phyloP scores from a whole-genome alignment of 2,888 invertebrate species.

The Watsonalla binaria region DNA sequence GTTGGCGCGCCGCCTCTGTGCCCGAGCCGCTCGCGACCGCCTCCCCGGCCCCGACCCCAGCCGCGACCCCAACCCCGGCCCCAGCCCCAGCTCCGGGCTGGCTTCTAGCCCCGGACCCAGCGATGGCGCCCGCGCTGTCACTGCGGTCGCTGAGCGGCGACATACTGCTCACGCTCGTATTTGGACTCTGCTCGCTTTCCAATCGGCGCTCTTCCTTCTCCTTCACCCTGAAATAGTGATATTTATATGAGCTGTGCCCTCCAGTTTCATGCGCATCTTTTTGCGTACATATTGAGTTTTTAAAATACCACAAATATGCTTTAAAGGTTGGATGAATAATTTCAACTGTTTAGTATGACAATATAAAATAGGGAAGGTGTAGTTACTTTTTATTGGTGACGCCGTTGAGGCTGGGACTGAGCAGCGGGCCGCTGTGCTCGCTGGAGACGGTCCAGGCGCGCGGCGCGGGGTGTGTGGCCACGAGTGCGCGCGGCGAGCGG shows the following conservation, averaged over 20 bases:
- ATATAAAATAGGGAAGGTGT: constrained; percentile 6
- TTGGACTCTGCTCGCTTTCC: constrained; percentile 57
- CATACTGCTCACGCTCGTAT: constrained; percentile 70
- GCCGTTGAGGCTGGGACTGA: constrained; percentile 73
- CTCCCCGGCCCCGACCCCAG: constrained; percentile 14
- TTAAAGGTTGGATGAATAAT: no score
- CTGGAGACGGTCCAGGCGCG: constrained; percentile 69
- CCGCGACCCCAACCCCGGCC: constrained; percentile 35
- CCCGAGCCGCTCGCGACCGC: constrained; percentile 18
- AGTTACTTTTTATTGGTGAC: constrained; percentile 64
- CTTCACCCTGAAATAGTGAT: constrained; percentile 40
- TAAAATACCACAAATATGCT: no score
- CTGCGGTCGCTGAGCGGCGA: constrained; percentile 66
- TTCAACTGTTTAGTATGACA: not conserved
- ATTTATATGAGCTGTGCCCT: not conserved
- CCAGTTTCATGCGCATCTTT: no score
- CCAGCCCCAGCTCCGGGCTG: constrained; percentile 18
- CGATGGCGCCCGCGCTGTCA: constrained; percentile 32
- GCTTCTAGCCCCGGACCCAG: constrained; percentile 28
- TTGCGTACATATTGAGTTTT: no score
- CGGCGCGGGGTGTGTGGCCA: constrained; percentile 57
- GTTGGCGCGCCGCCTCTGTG: constrained; percentile 74
- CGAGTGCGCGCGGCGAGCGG: constrained; percentile 47
- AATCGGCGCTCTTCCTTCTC: constrained; percentile 50
- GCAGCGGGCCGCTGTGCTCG: constrained; percentile 56